Evolutionary conservation across 2,888 invertebrate species (phyloP), one percentile per base, ranked within the genome.

Genomic region (Cephalotes varians): DNA sequence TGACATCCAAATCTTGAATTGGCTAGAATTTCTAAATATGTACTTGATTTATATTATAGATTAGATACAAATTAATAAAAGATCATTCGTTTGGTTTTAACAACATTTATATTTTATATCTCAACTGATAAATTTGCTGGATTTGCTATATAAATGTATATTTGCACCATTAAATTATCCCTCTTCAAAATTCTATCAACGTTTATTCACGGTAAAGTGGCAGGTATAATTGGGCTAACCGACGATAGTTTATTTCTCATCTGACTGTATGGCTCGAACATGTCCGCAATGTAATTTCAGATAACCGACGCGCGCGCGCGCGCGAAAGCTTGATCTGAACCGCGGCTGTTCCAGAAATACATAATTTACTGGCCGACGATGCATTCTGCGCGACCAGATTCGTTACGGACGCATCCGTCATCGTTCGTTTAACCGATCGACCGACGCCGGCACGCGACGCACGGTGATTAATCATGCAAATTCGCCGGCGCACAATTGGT

Each of bases 381-480:
- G 72, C 82, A 76, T 85, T 82, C 82, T 62, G 56, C 73, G 64
- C 81, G 56, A 56, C 77, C 81, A 84, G 71, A 74, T 54, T 72
- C 58, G 62, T 56, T 65, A 76, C 77, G 51, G 73, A 31, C 72
- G 54, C 83, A 73, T 82, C 76, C 85, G 84, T 88, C 84, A 87
- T 85, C 83, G 85, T 86, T 85, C 85, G 84, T 85, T 88, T 73
- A 85, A 85, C 83, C 84, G 85, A 87, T 85, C 85, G 64, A 73
- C 64, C 82, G 88, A 77, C 86, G 83, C 86, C 84, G 84, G 84
- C 81, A 76, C 84, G 86, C 85, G 82, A 83, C 85, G 85, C 79
- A 51, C 60, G 74, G 81, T 83, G 86, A 90, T 90, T 88, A 90
- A 90, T 90, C 88, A 90, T 88, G 86, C 73, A 87, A 87, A 88